Percentiles rank a stretch among this genome's conserved stretches.
These are phyloP conservation scores for Chloroclystis v-ata DNA, from an alignment of 2,888 invertebrate genomes.

Conservation along the genomic window DNA sequence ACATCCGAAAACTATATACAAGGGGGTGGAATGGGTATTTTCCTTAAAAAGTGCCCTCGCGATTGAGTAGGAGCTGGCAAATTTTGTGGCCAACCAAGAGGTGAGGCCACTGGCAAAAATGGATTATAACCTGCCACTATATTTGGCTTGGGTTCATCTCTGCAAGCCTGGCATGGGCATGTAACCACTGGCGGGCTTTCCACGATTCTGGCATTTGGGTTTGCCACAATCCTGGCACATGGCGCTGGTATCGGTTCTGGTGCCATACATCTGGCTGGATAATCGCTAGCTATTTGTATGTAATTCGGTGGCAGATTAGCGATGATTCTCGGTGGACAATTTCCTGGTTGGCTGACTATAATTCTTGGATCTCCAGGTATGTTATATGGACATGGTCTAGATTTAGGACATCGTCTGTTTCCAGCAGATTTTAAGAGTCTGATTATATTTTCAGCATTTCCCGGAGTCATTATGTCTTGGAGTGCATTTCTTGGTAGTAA, in stretches of 20 bases:
- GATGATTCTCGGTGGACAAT: background rate
- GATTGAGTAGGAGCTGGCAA: slow-evolving; percentile 43
- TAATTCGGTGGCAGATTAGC: background rate
- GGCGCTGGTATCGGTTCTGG: background rate
- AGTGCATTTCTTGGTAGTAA: slow-evolving; percentile 27
- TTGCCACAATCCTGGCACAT: slow-evolving; percentile 3
- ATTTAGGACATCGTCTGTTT: slow-evolving; percentile 3
- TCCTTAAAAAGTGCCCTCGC: slow-evolving; percentile 48
- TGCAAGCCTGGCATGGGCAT: background rate
- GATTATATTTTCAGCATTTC: slow-evolving; percentile 33
- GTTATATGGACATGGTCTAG: background rate
- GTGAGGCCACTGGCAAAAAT: slow-evolving; percentile 44
- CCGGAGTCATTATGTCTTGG: slow-evolving; percentile 39
- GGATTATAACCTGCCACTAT: slow-evolving; percentile 32
- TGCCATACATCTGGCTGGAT: slow-evolving; percentile 8
- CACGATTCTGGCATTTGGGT: slow-evolving; percentile 2
- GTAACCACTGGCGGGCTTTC: background rate
- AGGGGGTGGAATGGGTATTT: slow-evolving; percentile 54
- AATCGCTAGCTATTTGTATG: slow-evolving; percentile 14
- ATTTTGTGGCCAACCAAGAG: slow-evolving; percentile 27
- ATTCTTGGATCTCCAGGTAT: background rate
- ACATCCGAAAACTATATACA: slow-evolving; percentile 31
- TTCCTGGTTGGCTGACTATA: background rate
- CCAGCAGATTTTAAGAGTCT: slow-evolving; percentile 28
- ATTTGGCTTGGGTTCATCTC: no score